Evolutionary conservation across 1,140 invertebrate species (phyloP).

Genomic region (Papilio dardanus): DNA sequence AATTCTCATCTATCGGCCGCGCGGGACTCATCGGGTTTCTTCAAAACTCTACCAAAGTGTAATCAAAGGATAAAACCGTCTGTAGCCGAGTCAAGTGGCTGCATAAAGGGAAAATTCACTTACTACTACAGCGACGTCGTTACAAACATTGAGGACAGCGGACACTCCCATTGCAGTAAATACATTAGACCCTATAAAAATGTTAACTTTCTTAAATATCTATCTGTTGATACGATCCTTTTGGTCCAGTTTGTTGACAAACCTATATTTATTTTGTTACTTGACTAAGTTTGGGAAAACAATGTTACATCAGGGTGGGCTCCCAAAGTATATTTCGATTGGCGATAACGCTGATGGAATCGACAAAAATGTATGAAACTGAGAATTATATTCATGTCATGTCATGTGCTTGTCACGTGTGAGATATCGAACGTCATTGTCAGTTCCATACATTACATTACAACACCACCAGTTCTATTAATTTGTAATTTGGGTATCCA

Average conservation of each 20-base stretch:
- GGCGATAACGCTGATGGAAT: no score
- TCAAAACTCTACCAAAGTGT: conserved; percentile 63
- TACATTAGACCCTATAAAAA: conserved; percentile 41
- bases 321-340: no score
- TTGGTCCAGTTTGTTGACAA: no score
- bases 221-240: no score
- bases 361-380: no score
- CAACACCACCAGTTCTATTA: neutral
- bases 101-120: conserved; percentile 77
- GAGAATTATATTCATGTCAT: no score
- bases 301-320: no score
- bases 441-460: no score
- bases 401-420: no score
- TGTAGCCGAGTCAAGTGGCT: conserved; percentile 72
- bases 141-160: conserved; percentile 68
- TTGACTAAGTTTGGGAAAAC: no score
- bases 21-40: conserved; percentile 54
- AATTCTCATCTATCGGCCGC: conserved; percentile 62
- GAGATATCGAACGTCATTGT: no score
- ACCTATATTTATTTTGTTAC: no score
- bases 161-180: conserved; percentile 40
- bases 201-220: neutral
- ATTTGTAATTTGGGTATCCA: neutral
- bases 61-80: conserved; percentile 76
- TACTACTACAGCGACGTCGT: conserved; percentile 69